Conservation (phyloP, 2,888 invertebrate species). For the Drosophila cognata region DNA sequence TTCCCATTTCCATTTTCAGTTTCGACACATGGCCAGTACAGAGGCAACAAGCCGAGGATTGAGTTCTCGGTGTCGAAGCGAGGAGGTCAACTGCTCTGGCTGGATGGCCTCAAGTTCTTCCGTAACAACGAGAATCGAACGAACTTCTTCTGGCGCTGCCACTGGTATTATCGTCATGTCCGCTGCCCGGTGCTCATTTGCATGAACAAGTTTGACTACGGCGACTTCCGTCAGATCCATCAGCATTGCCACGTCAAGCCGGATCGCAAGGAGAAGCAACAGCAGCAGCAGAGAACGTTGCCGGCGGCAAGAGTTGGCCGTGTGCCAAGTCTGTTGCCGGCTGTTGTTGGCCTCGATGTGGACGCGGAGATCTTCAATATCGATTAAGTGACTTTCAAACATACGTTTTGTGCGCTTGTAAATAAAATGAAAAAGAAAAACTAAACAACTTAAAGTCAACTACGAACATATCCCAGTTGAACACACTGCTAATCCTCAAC, state of each 20-base stretch:
- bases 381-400: conserved; percentile 48
- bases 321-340: conserved; percentile 6
- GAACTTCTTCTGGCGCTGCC: conserved; percentile 84
- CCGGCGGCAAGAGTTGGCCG: neutral
- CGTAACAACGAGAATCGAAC: conserved; percentile 84
- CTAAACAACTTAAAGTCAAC: conserved; percentile 11
- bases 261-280: conserved; percentile 57
- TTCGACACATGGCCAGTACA: conserved; percentile 71
- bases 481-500: conserved; percentile 26
- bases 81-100: conserved; percentile 83
- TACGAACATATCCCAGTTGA: conserved; percentile 9
- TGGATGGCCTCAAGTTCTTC: conserved; percentile 84
- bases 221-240: conserved; percentile 84
- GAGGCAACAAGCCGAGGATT: conserved; percentile 78
- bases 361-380: conserved; percentile 49
- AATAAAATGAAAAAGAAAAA: conserved; percentile 50
- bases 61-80: conserved; percentile 84
- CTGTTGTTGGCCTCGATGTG: conserved; percentile 24
- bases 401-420: conserved; percentile 38
- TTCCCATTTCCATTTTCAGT: conserved; percentile 9
- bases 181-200: conserved; percentile 84
- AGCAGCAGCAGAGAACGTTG: neutral
- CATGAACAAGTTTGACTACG: conserved; percentile 83
- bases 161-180: conserved; percentile 84
- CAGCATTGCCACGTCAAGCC: conserved; percentile 82